These are phyloP conservation scores for Bucco capensis DNA, from an alignment of 2,113 vertebrate species.

Conservation along the genomic window DNA sequence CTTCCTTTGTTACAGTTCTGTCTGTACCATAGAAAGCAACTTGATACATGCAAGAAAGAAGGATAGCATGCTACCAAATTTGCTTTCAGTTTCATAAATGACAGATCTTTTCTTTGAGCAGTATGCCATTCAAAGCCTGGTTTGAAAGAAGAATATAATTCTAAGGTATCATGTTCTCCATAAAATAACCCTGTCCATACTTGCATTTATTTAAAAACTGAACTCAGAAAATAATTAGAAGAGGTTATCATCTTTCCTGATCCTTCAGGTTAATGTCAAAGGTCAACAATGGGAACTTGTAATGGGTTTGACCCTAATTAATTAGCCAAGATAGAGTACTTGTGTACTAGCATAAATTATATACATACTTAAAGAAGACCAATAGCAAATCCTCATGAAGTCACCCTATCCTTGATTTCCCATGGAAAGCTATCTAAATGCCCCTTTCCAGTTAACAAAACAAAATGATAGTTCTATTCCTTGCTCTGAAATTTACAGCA, in stretches of 20 bases:
- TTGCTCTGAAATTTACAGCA: not conserved
- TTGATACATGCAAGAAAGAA: not conserved
- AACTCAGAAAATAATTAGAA: constrained; percentile 21
- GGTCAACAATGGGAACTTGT: not conserved
- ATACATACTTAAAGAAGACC: not conserved
- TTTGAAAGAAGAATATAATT: not conserved
- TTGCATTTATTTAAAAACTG: not conserved
- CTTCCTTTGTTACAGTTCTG: not conserved
- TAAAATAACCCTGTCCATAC: not conserved
- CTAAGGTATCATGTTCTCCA: not conserved
- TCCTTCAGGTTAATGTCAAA: constrained; percentile 8
- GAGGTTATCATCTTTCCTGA: not conserved
- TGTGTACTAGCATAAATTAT: not conserved
- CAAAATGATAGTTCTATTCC: not conserved
- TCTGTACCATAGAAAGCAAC: not conserved
- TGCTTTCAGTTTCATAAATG: not conserved
- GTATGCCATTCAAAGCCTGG: not conserved
- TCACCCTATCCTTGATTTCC: not conserved
- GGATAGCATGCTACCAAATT: not conserved
- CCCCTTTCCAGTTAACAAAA: not conserved
- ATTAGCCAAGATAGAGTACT: not conserved
- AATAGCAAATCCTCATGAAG: not conserved
- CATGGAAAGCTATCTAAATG: not conserved
- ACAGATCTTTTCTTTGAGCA: not conserved
- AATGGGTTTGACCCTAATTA: constrained; percentile 20